Evolutionary conservation across 37 sponge, comb jelly and placozoan species (phyloP).

Genomic region (Haliclona indistincta): DNA sequence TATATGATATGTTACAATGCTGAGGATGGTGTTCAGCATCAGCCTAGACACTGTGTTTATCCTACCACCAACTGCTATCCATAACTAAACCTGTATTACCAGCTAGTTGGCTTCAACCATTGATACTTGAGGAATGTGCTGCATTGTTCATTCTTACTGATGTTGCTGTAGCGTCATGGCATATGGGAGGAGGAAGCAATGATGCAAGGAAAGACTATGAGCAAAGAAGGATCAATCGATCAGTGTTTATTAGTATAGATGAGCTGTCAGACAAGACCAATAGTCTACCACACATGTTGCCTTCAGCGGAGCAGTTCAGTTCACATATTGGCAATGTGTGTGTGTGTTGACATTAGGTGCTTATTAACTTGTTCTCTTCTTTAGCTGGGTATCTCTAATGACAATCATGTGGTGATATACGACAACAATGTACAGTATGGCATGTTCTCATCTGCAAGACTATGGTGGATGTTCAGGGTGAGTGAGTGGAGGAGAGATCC

Average conservation of each 20-base stretch:
- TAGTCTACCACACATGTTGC: conserved; percentile 67
- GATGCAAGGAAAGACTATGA: conserved; percentile 36
- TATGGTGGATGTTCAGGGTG: conserved; percentile 86
- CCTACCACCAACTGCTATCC: too few relatives aligned
- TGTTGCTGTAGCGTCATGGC: conserved; percentile 14
- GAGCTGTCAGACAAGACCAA: conserved; percentile 49
- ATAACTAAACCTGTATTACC: too few relatives aligned
- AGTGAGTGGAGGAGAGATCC: background rate
- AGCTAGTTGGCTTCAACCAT: too few relatives aligned
- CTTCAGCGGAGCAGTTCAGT: conserved; percentile 47
- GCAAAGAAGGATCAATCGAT: conserved; percentile 35
- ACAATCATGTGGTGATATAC: conserved; percentile 73
- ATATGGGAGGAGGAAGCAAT: conserved; percentile 1
- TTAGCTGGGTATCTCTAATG: conserved; percentile 69
- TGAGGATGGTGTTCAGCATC: too few relatives aligned
- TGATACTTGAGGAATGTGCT: too few relatives aligned
- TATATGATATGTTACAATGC: too few relatives aligned
- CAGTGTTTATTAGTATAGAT: conserved; percentile 68
- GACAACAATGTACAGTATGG: conserved; percentile 76
- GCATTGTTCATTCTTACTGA: too few relatives aligned
- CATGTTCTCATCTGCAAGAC: conserved; percentile 70
- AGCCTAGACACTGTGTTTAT: too few relatives aligned
- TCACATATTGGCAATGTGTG: conserved; percentile 54
- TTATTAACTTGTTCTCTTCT: background rate
- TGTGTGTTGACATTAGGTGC: background rate